A percentile compares a stretch with the other conserved stretches of the same genome.
These are phyloP conservation scores for Gerris lacustris DNA, from an alignment of 2,888 invertebrate species.

Conservation along the genomic window DNA sequence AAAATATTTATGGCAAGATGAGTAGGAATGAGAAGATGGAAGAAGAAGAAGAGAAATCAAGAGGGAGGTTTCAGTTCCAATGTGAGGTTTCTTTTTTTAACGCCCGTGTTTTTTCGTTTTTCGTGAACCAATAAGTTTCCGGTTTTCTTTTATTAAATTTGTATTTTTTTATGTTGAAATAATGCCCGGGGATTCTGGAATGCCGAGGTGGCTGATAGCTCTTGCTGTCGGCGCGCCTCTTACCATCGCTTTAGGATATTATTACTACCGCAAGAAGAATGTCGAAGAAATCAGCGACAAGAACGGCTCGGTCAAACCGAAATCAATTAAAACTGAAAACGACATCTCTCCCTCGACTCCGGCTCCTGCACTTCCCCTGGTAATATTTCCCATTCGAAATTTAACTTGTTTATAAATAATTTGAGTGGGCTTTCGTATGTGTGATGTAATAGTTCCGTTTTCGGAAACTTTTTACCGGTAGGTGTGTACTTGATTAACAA, in stretches of 20 bases:
- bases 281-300: slow-evolving; percentile 4
- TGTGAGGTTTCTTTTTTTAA: background rate
- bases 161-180: background rate
- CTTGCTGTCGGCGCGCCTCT: slow-evolving; percentile 71
- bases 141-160: background rate
- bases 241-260: slow-evolving; percentile 67
- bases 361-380: background rate
- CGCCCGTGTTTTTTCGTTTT: background rate
- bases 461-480: no score
- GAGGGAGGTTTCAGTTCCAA: background rate
- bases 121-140: background rate
- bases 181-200: background rate
- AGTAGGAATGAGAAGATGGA: background rate
- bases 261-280: slow-evolving; percentile 41
- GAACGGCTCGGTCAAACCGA: slow-evolving; percentile 7
- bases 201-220: slow-evolving; percentile 33
- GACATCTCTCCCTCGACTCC: background rate
- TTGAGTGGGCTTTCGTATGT: background rate
- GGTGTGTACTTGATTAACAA: no score
- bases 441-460: no score
- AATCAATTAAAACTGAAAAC: background rate
- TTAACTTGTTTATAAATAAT: background rate
- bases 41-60: background rate
- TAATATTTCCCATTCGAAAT: background rate
- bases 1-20: background rate